phyloP scores from a whole-genome alignment of 2,797 vertebrate genomes.

The Microctenopoma lineatum region DNA sequence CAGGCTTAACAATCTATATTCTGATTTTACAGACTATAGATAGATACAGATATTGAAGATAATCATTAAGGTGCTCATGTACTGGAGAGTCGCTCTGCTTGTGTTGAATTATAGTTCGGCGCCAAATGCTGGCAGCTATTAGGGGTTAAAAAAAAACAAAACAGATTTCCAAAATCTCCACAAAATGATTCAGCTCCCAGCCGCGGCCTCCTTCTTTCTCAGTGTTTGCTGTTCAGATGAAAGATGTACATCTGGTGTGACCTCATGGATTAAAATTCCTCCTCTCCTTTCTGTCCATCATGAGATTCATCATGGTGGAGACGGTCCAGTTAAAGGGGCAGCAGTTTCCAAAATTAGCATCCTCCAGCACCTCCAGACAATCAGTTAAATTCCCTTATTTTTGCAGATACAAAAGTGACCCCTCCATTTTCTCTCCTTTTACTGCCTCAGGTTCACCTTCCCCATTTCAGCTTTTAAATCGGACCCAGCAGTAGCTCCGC shows the following conservation, averaged over 20 bases:
- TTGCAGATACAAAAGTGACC: slow-evolving; percentile 14
- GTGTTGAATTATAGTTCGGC: slow-evolving; percentile 3
- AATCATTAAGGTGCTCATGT: too few relatives aligned
- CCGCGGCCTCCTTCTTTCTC: slow-evolving; percentile 5
- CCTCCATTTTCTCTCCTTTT: background rate
- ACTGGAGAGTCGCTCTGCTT: slow-evolving; percentile 3
- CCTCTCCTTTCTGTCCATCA: slow-evolving; percentile 48
- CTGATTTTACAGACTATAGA: background rate
- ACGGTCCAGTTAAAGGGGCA: slow-evolving; percentile 37
- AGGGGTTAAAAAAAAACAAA: background rate
- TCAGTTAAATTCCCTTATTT: slow-evolving; percentile 9
- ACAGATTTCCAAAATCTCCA: slow-evolving; percentile 14
- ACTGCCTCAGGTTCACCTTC: slow-evolving; percentile 13
- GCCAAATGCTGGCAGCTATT: slow-evolving; percentile 9
- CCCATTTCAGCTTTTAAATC: slow-evolving; percentile 31
- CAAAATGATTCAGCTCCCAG: slow-evolving; percentile 1
- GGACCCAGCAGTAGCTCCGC: slow-evolving; percentile 42
- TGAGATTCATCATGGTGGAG: slow-evolving; percentile 23
- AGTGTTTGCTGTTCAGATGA: slow-evolving; percentile 20
- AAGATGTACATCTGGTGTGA: slow-evolving; percentile 28
- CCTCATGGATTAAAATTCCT: slow-evolving; percentile 43
- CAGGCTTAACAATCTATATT: background rate
- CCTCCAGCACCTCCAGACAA: background rate
- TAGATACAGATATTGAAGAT: too few relatives aligned
- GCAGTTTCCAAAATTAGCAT: background rate